Evolutionary conservation across 2,888 invertebrate genomes (phyloP).

Genomic region (Tenthredo notha): DNA sequence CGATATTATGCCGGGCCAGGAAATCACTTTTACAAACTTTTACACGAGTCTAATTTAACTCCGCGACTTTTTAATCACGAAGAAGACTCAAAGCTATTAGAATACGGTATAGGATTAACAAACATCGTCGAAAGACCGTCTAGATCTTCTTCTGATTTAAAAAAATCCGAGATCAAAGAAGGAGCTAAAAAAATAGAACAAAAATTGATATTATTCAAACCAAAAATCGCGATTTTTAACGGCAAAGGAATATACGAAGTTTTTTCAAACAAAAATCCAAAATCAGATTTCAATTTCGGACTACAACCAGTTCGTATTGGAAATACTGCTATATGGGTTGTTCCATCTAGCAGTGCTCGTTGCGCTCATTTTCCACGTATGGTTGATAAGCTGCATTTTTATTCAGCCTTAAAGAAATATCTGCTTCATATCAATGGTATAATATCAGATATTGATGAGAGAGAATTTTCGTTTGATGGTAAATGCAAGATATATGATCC

Average conservation of each 20-base stretch:
- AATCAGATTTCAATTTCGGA: slow-evolving; percentile 70
- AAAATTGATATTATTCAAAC: slow-evolving; percentile 70
- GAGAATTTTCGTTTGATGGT: slow-evolving; percentile 71
- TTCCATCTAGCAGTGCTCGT: slow-evolving; percentile 76
- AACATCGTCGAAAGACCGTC: slow-evolving; percentile 75
- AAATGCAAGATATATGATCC: slow-evolving; percentile 70
- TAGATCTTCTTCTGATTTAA: slow-evolving; percentile 73
- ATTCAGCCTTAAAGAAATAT: slow-evolving; percentile 71
- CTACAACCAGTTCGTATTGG: slow-evolving; percentile 70
- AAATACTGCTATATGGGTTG: slow-evolving; percentile 73
- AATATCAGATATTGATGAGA: slow-evolving; percentile 64
- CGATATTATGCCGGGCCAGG: slow-evolving; percentile 76
- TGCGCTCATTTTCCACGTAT: slow-evolving; percentile 76
- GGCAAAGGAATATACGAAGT: slow-evolving; percentile 76
- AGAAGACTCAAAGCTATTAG: slow-evolving; percentile 70
- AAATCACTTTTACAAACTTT: slow-evolving; percentile 76
- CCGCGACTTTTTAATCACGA: slow-evolving; percentile 69
- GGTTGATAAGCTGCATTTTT: slow-evolving; percentile 75
- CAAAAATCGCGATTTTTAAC: slow-evolving; percentile 75
- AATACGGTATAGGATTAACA: slow-evolving; percentile 73
- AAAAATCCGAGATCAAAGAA: slow-evolving; percentile 71
- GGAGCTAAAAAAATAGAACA: slow-evolving; percentile 68
- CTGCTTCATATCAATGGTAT: slow-evolving; percentile 70
- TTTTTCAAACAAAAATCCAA: slow-evolving; percentile 67
- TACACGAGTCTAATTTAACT: slow-evolving; percentile 70